These are phyloP conservation scores for Apis mellifera DNA, from an alignment of 1,140 invertebrate species.

Conservation along the genomic window DNA sequence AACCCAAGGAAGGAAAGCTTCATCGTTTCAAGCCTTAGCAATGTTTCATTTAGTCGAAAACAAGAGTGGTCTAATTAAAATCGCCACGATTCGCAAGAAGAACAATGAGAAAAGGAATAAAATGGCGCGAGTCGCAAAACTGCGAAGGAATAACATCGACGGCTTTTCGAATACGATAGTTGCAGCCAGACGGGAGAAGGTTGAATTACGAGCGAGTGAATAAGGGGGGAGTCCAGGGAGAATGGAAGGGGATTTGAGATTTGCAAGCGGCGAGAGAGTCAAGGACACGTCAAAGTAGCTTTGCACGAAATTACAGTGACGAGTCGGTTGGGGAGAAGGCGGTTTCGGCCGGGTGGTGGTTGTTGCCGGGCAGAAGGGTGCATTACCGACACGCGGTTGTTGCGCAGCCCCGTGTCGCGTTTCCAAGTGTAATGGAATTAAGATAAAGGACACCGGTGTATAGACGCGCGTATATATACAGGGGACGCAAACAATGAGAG, in stretches of 20 bases:
- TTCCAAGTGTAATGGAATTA: slow-evolving; percentile 62
- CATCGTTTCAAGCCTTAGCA: background rate
- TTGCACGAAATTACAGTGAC: slow-evolving; percentile 32
- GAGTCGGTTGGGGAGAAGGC: slow-evolving; percentile 1
- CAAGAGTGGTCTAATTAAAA: slow-evolving; percentile 35
- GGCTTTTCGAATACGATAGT: background rate
- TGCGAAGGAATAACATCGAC: slow-evolving; percentile 16
- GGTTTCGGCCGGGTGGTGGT: background rate
- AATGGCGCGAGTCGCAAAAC: background rate
- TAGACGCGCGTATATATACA: slow-evolving; percentile 35
- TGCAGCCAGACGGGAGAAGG: background rate
- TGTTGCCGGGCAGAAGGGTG: slow-evolving; percentile 28
- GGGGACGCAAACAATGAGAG: slow-evolving; percentile 52
- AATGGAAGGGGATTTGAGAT: background rate
- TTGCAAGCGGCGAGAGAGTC: slow-evolving; percentile 41
- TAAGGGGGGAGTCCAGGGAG: background rate
- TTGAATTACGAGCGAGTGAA: slow-evolving; percentile 33
- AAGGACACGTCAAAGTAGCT: slow-evolving; percentile 52
- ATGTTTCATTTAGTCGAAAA: background rate
- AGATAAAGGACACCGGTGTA: slow-evolving; percentile 52
- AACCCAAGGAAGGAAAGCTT: background rate
- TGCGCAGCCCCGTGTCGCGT: slow-evolving; percentile 16
- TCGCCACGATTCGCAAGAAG: slow-evolving; percentile 1
- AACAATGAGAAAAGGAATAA: slow-evolving; percentile 35
- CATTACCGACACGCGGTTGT: slow-evolving; percentile 32